Conservation (phyloP, 2,113 vertebrate genomes). For the Amblyornis subalaris region DNA sequence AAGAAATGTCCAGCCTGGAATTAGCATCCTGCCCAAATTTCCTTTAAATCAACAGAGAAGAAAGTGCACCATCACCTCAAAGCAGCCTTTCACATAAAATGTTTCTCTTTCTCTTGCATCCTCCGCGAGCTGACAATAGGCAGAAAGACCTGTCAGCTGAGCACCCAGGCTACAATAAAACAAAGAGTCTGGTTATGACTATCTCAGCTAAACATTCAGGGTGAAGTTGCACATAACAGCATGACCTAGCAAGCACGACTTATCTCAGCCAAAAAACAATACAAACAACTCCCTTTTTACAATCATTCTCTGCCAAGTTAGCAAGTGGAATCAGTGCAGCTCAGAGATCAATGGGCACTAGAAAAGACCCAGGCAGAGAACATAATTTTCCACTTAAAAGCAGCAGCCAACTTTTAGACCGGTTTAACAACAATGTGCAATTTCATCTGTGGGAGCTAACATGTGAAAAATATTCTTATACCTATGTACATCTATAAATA, state of each 20-base stretch:
- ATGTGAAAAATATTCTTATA: not conserved
- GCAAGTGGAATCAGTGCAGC: accelerated
- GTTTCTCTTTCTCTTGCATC: not conserved
- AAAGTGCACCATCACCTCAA: not conserved
- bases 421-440: not conserved
- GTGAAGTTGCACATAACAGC: not conserved
- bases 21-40: not conserved
- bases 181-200: not conserved
- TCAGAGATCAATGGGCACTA: not conserved
- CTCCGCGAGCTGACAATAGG: not conserved
- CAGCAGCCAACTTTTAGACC: not conserved
- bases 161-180: not conserved
- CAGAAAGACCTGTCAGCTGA: not conserved
- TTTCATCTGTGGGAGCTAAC: not conserved
- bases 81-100: not conserved
- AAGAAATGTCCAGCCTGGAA: not conserved
- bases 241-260: not conserved
- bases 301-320: not conserved
- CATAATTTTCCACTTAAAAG: not conserved
- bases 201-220: not conserved
- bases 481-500: not conserved
- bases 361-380: not conserved
- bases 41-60: not conserved
- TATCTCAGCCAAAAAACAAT: not conserved
- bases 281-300: not conserved